Evolutionary conservation across 1,140 invertebrate genomes (phyloP).

Genomic region (Ptiloglossa arizonensis): DNA sequence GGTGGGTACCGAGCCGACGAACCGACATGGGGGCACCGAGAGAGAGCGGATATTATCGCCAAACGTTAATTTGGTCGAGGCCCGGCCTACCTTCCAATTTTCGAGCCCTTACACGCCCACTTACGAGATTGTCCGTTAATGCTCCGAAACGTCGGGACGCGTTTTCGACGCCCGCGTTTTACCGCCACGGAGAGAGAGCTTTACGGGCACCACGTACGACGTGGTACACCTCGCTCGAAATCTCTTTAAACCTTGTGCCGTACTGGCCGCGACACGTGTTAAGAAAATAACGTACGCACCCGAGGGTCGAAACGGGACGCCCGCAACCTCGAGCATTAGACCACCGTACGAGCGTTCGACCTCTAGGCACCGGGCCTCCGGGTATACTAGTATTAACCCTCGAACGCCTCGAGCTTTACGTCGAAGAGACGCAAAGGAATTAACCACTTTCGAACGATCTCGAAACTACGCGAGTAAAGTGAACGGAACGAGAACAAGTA

Average conservation of each 20-base stretch:
- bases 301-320: neutral
- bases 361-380: too few species aligned
- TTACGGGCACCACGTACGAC: slow-evolving; percentile 1
- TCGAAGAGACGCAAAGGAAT: too few species aligned
- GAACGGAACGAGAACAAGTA: too few species aligned
- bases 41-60: slow-evolving; percentile 81
- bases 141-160: slow-evolving; percentile 76
- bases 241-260: neutral
- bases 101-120: slow-evolving; percentile 81
- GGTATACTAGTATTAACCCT: too few species aligned
- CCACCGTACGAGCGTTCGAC: neutral
- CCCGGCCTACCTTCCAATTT: slow-evolving; percentile 82
- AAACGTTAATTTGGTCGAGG: slow-evolving; percentile 81
- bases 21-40: slow-evolving; percentile 57
- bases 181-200: slow-evolving; percentile 40
- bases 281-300: neutral
- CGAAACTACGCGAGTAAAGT: too few species aligned
- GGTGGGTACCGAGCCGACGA: slow-evolving; percentile 49
- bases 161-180: slow-evolving; percentile 72
- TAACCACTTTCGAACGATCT: too few species aligned
- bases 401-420: too few species aligned
- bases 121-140: slow-evolving; percentile 80
- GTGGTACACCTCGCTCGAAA: neutral
- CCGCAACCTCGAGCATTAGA: neutral
- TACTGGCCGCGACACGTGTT: neutral